Evolutionary conservation across 2,888 invertebrate species (phyloP).

Genomic region (Amblyjoppa fuscipennis): DNA sequence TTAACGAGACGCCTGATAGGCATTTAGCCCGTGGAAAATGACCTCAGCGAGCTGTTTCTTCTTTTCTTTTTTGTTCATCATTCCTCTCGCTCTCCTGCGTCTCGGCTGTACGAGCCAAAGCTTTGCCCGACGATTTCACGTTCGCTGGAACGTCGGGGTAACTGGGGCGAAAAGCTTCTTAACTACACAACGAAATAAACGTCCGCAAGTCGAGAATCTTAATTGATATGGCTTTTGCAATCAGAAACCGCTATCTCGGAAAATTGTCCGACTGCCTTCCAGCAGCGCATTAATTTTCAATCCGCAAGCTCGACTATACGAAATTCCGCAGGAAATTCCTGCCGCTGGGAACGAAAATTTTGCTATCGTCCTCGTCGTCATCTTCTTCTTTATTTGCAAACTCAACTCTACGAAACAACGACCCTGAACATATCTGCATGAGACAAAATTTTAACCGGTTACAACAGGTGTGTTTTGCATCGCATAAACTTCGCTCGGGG

Average conservation of each 20-base stretch:
- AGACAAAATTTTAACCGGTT: no score
- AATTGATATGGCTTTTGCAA: constrained; percentile 40
- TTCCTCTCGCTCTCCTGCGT: neutral
- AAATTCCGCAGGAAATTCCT: constrained; percentile 1
- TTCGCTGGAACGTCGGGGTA: neutral
- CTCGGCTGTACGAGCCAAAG: neutral
- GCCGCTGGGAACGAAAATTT: neutral
- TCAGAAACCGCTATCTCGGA: neutral
- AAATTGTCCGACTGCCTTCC: neutral
- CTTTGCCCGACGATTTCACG: neutral
- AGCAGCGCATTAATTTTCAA: constrained; percentile 12
- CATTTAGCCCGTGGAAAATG: constrained; percentile 78
- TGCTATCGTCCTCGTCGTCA: neutral
- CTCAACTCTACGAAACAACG: no score
- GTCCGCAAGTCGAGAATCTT: constrained; percentile 49
- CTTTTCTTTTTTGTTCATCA: constrained; percentile 14
- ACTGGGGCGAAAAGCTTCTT: constrained; percentile 47
- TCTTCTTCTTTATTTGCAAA: neutral
- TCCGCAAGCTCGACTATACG: neutral
- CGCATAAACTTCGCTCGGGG: no score
- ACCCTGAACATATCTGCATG: no score
- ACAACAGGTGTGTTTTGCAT: no score
- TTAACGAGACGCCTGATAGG: constrained; percentile 79
- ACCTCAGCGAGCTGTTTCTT: constrained; percentile 52
- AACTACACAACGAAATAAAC: constrained; percentile 51